Evolutionary conservation across 2,797 vertebrate species (phyloP).

Genomic region (Heterohyrax brucei): DNA sequence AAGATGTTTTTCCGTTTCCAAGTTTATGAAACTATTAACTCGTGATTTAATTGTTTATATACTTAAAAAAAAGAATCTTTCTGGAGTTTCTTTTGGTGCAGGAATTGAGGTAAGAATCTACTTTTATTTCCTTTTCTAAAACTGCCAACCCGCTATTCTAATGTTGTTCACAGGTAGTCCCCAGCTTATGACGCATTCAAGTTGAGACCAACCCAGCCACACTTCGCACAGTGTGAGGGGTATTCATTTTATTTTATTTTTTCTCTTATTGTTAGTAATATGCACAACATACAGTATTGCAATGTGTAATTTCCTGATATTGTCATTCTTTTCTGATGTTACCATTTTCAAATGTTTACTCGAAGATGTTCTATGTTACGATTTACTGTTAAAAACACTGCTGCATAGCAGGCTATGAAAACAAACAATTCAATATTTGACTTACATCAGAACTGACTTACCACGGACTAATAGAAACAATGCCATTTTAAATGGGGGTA

Average conservation of each 20-base stretch:
- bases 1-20: conserved; percentile 25
- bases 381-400: neutral
- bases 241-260: neutral
- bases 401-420: neutral
- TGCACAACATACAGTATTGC: neutral
- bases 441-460: neutral
- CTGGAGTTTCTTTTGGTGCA: conserved; percentile 31
- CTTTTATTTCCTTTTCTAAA: conserved; percentile 19
- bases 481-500: neutral
- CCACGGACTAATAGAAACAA: neutral
- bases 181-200: neutral
- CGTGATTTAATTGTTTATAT: conserved; percentile 10
- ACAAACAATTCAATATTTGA: neutral
- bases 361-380: neutral
- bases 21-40: neutral
- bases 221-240: no score
- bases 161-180: neutral
- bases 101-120: neutral
- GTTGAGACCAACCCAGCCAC: neutral
- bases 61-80: neutral
- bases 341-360: neutral
- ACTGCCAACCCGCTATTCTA: neutral
- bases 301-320: neutral
- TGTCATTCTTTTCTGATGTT: neutral
- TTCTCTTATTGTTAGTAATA: neutral